Conservation (phyloP, 2,797 vertebrate genomes). For the Tenualosa ilisha region DNA sequence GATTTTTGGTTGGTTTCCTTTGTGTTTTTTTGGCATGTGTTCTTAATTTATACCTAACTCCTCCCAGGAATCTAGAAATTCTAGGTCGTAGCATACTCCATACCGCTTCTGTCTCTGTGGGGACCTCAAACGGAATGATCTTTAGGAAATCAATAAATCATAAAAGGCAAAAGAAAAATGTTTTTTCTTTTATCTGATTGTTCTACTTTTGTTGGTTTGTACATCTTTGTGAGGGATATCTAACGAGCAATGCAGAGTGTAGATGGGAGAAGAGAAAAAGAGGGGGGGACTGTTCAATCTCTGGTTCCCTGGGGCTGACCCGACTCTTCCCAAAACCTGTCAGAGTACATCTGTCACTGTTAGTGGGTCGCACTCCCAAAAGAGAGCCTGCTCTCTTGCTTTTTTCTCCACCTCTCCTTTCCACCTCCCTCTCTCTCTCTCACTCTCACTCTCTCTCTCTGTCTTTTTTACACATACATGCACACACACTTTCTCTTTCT, state of each 20-base stretch:
- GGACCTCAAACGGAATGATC: conserved; percentile 4
- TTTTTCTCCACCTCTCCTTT: background rate
- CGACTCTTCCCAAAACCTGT: conserved; percentile 45
- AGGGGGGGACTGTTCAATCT: conserved; percentile 7
- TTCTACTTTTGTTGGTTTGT: background rate
- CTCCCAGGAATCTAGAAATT: background rate
- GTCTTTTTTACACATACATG: background rate
- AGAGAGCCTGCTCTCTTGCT: background rate
- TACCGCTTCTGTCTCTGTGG: background rate
- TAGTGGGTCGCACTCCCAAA: conserved; percentile 31
- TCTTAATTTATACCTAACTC: background rate
- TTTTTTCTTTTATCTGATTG: background rate
- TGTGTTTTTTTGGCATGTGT: background rate
- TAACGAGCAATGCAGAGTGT: background rate
- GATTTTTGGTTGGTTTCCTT: background rate
- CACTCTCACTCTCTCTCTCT: background rate
- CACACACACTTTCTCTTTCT: background rate
- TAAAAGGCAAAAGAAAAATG: background rate
- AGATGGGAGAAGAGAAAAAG: background rate
- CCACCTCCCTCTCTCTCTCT: background rate
- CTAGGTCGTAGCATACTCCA: background rate
- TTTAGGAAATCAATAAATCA: conserved; percentile 18
- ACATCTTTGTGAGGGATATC: background rate
- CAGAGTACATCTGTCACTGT: conserved; percentile 49
- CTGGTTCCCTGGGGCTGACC: conserved; percentile 12